phyloP scores from a whole-genome alignment of 1,140 invertebrate genomes.

The Halesus radiatus region DNA sequence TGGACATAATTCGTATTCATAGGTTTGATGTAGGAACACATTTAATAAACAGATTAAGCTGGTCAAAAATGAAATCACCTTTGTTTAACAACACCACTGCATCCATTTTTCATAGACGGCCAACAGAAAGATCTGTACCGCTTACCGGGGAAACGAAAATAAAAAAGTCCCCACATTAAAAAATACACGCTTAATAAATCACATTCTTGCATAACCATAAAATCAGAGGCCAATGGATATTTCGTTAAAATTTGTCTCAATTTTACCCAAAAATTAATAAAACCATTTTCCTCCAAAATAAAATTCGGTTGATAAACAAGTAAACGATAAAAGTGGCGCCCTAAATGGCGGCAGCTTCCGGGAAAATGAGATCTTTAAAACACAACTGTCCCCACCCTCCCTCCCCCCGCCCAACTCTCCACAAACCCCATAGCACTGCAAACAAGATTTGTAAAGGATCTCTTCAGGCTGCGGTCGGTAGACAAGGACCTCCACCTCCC shows the following conservation, averaged over 20 bases:
- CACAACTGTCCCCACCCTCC: slow-evolving; percentile 42
- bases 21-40: too few species aligned
- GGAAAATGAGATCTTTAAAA: slow-evolving; percentile 36
- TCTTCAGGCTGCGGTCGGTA: slow-evolving; percentile 43
- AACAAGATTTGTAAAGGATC: slow-evolving; percentile 56
- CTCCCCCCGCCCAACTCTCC: slow-evolving; percentile 4
- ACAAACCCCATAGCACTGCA: slow-evolving; percentile 21
- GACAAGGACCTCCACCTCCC: slow-evolving; percentile 14
- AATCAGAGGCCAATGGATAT: background rate
- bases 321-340: slow-evolving; percentile 35
- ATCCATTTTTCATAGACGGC: too few species aligned
- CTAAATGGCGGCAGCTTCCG: slow-evolving; percentile 34
- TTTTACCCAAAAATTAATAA: slow-evolving; percentile 24
- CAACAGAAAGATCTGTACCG: too few species aligned
- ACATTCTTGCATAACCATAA: too few species aligned
- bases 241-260: background rate
- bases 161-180: too few species aligned
- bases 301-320: slow-evolving; percentile 38
- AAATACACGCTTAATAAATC: too few species aligned
- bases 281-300: slow-evolving; percentile 21
- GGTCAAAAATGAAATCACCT: too few species aligned
- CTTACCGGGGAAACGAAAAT: too few species aligned
- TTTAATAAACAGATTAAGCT: too few species aligned
- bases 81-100: too few species aligned
- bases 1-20: too few species aligned